Percentiles rank a stretch among this genome's conserved stretches.
These are phyloP conservation scores for Philopotamus ludificatus DNA, from an alignment of 1,140 invertebrate species.

Conservation along the genomic window DNA sequence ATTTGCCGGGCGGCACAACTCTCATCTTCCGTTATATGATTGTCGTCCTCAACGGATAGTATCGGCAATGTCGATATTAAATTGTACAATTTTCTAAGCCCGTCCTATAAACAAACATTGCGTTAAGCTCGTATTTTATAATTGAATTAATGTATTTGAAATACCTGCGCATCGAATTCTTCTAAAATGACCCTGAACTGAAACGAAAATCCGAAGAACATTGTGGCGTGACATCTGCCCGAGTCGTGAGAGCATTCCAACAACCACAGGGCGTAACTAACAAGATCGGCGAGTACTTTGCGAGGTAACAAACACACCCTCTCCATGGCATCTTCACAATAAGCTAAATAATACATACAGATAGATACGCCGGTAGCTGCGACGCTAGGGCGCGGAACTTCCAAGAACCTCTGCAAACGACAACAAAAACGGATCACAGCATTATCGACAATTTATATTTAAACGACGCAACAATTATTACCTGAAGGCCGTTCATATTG, in stretches of 20 bases:
- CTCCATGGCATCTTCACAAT: conserved; percentile 97
- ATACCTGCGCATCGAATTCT: conserved; percentile 80
- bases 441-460: too few species aligned
- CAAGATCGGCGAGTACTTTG: conserved; percentile 73
- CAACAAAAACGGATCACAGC: too few species aligned
- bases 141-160: not conserved
- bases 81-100: conserved; percentile 89
- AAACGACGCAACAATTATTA: too few species aligned
- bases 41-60: conserved; percentile 66
- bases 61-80: conserved; percentile 86
- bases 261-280: conserved; percentile 89
- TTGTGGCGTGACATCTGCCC: conserved; percentile 91
- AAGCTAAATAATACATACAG: conserved; percentile 94
- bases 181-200: conserved; percentile 89
- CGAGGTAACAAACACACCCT: conserved; percentile 84
- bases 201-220: conserved; percentile 95
- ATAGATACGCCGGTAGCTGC: conserved; percentile 95
- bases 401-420: conserved; percentile 67
- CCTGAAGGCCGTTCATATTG: conserved; percentile 78
- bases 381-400: conserved; percentile 88
- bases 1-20: conserved; percentile 92
- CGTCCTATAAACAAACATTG: conserved; percentile 63
- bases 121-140: not conserved
- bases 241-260: conserved; percentile 95
- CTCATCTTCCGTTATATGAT: conserved; percentile 81